Base-by-base conservation (phyloP, 1,140 invertebrate genomes). In the Chlorops oryzae region DNA sequence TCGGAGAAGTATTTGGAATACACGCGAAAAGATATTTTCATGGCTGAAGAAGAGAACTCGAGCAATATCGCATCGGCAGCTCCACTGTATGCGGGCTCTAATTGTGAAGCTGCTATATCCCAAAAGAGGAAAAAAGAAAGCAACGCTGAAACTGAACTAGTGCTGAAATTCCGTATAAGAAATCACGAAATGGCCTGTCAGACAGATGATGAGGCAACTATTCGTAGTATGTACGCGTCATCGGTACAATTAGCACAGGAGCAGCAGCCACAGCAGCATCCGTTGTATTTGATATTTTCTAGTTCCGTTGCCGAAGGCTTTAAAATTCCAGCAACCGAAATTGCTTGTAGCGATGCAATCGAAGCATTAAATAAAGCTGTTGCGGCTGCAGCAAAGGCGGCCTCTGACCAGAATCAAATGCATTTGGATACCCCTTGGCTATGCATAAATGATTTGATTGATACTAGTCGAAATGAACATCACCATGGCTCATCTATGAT, bases 1-100 rank as follows among this genome's bases (percentile, higher is more conserved):
- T 44, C 54, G 3, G 63, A 65, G 24, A 75, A 74, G 49, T 80
- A 78, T 61, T 65, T 75, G 44, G 78, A 81, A 61, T 79, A 78
- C 57, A 52, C 46, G 6, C 43, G 47, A 3, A 49, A 25, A 12
- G 54, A 56, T 27, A 52, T 37, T 12, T 53, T 43, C n/a, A 22
- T 52, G n/a, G 45, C 47, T 21, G 64, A 52, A 45, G 61, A 55
- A 13, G 53, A 59, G 20, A 62, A 60, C 55, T 54, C 40, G 25
- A 42, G 24, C 25, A 47, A 25, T 27, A 39, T 25, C 7, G 27
- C 24, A n/a, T 37, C 24, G 3, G 15, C 40, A 13, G 28, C 42
- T 2, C 42, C 49, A 3, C 20, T 44, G 17, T 44, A 44, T 44
- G 49, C 49, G 13, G 27, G 28, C 45, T 44, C 41, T 12, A 40